A percentile compares a stretch with the other conserved stretches of the same genome.
These are phyloP conservation scores for Spermophilus dauricus DNA, from an alignment of 2,113 vertebrate genomes.

Conservation along the genomic window DNA sequence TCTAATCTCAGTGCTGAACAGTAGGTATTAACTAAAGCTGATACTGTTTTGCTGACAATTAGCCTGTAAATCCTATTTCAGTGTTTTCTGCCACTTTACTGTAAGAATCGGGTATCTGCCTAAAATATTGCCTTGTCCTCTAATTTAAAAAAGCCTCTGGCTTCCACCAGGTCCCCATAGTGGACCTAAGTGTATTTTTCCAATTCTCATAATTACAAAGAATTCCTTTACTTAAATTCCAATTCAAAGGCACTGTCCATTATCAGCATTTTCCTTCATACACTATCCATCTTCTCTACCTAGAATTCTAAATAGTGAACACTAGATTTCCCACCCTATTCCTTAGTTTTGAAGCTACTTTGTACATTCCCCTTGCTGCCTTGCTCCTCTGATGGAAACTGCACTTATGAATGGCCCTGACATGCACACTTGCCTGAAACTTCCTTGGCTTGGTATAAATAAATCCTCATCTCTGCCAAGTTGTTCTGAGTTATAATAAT, in stretches of 20 bases:
- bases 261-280: neutral
- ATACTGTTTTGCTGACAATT: neutral
- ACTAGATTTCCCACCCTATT: neutral
- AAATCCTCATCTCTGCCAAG: conserved; percentile 9
- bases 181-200: neutral
- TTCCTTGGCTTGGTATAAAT: conserved; percentile 19
- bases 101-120: neutral
- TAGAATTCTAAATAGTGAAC: neutral
- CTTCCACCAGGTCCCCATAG: neutral
- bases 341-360: neutral
- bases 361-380: neutral
- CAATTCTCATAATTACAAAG: neutral
- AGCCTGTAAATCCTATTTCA: neutral
- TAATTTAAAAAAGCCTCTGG: neutral
- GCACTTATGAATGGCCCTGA: neutral
- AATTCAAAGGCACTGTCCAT: neutral
- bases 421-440: neutral
- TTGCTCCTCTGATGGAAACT: neutral
- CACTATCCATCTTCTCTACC: neutral
- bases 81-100: neutral
- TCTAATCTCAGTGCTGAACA: neutral
- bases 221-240: neutral
- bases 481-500: neutral
- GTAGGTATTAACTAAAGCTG: neutral
- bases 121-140: neutral